A percentile compares a stretch with the other conserved stretches of the same genome.
phyloP scores from a whole-genome alignment of 1,140 invertebrate genomes.

The Holotrichia oblita region DNA sequence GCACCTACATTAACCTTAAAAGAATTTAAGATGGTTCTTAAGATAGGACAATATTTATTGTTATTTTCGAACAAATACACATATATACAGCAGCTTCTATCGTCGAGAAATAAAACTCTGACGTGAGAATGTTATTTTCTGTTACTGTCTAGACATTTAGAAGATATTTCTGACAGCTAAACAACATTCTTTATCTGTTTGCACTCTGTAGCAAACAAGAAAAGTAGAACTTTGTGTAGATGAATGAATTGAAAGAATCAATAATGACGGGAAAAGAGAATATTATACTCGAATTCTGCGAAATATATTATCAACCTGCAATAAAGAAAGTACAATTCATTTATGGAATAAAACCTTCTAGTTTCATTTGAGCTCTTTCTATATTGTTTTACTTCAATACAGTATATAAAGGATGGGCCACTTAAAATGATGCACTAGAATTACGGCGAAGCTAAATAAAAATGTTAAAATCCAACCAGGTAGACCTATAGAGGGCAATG shows the following conservation, averaged over 20 bases:
- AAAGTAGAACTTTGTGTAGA: neutral
- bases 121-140: neutral
- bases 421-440: too few species aligned
- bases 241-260: neutral
- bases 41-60: neutral
- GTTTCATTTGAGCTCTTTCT: too few species aligned
- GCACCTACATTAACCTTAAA: neutral
- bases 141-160: neutral
- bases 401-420: too few species aligned
- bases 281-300: neutral
- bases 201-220: neutral
- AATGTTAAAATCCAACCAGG: too few species aligned
- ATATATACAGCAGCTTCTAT: neutral
- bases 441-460: too few species aligned
- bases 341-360: too few species aligned
- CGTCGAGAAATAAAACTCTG: constrained; percentile 12
- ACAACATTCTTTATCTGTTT: constrained; percentile 1
- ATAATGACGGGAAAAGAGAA: neutral
- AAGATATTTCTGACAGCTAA: constrained; percentile 8
- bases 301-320: neutral
- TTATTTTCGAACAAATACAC: neutral
- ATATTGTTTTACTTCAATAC: too few species aligned
- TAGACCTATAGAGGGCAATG: too few species aligned
- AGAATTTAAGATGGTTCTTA: neutral
- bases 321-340: neutral